Percentiles rank a stretch among this genome's conserved stretches.
These are phyloP conservation scores for Orbicella faveolata DNA, from an alignment of 64 coral and sea anemone genomes.

Conservation along the genomic window DNA sequence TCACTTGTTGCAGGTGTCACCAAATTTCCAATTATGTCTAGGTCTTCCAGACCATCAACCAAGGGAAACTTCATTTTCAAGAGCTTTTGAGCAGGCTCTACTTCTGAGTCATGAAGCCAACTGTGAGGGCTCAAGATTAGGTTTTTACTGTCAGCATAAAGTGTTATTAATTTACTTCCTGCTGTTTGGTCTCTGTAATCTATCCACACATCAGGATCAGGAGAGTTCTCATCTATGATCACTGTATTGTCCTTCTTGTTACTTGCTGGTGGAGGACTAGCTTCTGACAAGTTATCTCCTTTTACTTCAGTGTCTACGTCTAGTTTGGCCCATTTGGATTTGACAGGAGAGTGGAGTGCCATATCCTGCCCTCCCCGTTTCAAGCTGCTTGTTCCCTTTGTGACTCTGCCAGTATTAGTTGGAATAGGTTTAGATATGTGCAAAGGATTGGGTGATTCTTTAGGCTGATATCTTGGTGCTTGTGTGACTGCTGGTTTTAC, in stretches of 20 bases:
- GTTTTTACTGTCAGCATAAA: slow-evolving; percentile 35
- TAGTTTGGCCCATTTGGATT: neutral
- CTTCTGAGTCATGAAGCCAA: slow-evolving; percentile 53
- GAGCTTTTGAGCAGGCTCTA: slow-evolving; percentile 30
- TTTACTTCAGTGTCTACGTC: too few species aligned
- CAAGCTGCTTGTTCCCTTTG: neutral
- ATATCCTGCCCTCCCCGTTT: slow-evolving; percentile 7
- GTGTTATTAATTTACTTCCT: neutral
- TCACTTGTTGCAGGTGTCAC: slow-evolving; percentile 16
- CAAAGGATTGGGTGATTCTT: slow-evolving; percentile 6
- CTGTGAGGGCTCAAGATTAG: slow-evolving; percentile 9
- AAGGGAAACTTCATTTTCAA: slow-evolving; percentile 21
- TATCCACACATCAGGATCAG: neutral
- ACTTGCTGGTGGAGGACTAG: too few species aligned
- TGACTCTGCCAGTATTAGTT: neutral
- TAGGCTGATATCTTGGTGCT: slow-evolving; percentile 11
- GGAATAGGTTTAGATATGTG: slow-evolving; percentile 2
- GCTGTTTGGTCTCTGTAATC: neutral
- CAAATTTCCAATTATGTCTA: neutral
- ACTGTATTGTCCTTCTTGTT: neutral
- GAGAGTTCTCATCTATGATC: neutral
- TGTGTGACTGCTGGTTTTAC: neutral
- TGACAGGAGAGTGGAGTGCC: neutral
- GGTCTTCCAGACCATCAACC: slow-evolving; percentile 36
- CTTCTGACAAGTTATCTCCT: too few species aligned